phyloP scores from a whole-genome alignment of 2,113 vertebrate species.

The Sander lucioperca region DNA sequence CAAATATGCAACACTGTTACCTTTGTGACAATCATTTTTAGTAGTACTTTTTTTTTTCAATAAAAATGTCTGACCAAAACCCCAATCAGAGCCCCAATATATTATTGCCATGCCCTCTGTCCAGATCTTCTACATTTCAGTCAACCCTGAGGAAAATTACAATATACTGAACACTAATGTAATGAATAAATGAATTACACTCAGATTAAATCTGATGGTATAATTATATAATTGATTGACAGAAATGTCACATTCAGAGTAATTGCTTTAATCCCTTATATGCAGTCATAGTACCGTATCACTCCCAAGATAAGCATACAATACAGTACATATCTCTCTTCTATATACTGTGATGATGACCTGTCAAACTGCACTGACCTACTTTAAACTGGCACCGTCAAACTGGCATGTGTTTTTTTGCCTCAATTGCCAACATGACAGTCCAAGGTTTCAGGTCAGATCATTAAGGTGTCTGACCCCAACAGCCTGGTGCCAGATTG shows the following conservation, averaged over 20 bases:
- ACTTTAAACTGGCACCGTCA: neutral
- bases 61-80: slow-evolving; percentile 9
- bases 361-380: slow-evolving; percentile 10
- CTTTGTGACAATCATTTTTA: slow-evolving; percentile 1
- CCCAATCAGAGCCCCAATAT: slow-evolving; percentile 20
- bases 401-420: neutral
- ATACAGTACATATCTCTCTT: slow-evolving; percentile 1
- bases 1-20: neutral
- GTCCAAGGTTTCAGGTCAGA: slow-evolving; percentile 56
- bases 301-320: neutral
- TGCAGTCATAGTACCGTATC: neutral
- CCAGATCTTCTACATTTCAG: slow-evolving; percentile 6
- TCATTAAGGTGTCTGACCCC: slow-evolving; percentile 43
- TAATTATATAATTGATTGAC: slow-evolving; percentile 30
- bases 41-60: neutral
- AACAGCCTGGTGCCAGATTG: slow-evolving; percentile 43
- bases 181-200: slow-evolving; percentile 11
- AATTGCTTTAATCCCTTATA: slow-evolving; percentile 32
- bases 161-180: neutral
- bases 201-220: slow-evolving; percentile 41
- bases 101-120: slow-evolving; percentile 1
- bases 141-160: slow-evolving; percentile 32
- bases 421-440: slow-evolving; percentile 10
- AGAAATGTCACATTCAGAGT: slow-evolving; percentile 35
- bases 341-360: slow-evolving; percentile 1